Base-by-base conservation (phyloP, 1,140 invertebrate genomes). In the Artemia franciscana region DNA sequence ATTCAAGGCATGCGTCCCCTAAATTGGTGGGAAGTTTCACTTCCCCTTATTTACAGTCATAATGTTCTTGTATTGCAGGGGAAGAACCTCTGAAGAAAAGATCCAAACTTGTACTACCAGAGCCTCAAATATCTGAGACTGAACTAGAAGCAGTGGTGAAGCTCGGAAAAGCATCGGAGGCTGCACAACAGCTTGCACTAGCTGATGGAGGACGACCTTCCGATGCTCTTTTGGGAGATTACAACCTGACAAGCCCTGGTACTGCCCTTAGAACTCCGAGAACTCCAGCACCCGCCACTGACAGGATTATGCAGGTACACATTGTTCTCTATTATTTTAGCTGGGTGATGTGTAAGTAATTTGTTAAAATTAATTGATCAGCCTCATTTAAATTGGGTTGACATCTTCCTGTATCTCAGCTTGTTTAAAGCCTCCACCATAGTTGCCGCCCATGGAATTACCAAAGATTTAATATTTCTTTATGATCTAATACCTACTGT, bases 131-230 rank as follows among this genome's bases (percentile, higher is more conserved):
- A 59, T 90, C 92, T 0, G 95, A 98, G 67, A 64, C 56, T 74
- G 85, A 89, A 71, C 69, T 89, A 56, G 83, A 87, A 68, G 85
- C 94, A 79, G 93, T 98, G 7, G 90, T 98, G 0, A 99, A 98
- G 76, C 78, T 98, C 60, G 95, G 95, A 0, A 82, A 89, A 66
- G 90, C 91, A 5, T 95, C 88, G 68, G 91, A 98, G 76, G 84
- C 88, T 66, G 92, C 91, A 4, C 79, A 90, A 63, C 91, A 94
- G 74, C 83, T 88, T 15, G 91, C 88, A 0, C 84, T 86, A 28
- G 91, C 90, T 67, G 85, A 83, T 65, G 85, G 83, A 28, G 79
- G 82, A 39, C 80, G 82, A 65, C 80, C 85, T 3, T 91, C 90
- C 0, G 88, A 93, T 70, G 83, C 86, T 61, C 78, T 97, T 28